phyloP scores from a whole-genome alignment of 1,140 invertebrate genomes.

The Bicyclus anynana region DNA sequence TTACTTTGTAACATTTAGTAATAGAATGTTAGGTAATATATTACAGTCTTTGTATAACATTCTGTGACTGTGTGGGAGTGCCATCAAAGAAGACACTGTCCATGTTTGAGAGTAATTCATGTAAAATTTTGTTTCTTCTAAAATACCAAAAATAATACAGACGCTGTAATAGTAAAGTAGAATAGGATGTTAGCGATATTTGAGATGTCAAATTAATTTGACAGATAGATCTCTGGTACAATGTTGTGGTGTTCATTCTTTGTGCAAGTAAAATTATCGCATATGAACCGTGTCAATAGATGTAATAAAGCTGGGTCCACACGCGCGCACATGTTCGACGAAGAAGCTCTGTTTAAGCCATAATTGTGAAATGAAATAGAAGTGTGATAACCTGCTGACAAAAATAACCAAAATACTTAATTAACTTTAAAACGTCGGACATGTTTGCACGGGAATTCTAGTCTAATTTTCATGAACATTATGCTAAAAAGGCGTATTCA shows the following conservation, averaged over 20 bases:
- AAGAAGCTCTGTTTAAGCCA: too few relatives aligned
- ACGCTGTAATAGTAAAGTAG: constrained; percentile 18
- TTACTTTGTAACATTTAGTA: too few relatives aligned
- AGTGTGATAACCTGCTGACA: too few relatives aligned
- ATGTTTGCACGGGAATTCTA: constrained; percentile 1
- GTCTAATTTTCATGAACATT: constrained; percentile 48
- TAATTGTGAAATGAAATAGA: too few relatives aligned
- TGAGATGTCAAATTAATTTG: constrained; percentile 4
- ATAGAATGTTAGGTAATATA: too few relatives aligned
- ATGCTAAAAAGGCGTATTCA: constrained; percentile 34
- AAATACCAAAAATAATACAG: constrained; percentile 17
- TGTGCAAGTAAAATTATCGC: constrained; percentile 3
- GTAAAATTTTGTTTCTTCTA: constrained; percentile 8
- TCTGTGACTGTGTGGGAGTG: not conserved
- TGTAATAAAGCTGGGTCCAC: not conserved
- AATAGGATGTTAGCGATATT: constrained; percentile 10
- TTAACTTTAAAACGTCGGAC: not conserved
- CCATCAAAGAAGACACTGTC: constrained; percentile 7
- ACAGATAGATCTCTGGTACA: constrained; percentile 18
- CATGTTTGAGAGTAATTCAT: constrained; percentile 8
- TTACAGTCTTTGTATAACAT: too few relatives aligned
- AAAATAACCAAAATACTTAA: too few relatives aligned
- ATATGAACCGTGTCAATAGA: not conserved
- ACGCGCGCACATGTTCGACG: not conserved
- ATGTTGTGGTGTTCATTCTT: constrained; percentile 19